Evolutionary conservation across 2,888 invertebrate species (phyloP), one percentile per base, ranked within the genome.

Genomic region (Spatulosminthurus flaviceps): DNA sequence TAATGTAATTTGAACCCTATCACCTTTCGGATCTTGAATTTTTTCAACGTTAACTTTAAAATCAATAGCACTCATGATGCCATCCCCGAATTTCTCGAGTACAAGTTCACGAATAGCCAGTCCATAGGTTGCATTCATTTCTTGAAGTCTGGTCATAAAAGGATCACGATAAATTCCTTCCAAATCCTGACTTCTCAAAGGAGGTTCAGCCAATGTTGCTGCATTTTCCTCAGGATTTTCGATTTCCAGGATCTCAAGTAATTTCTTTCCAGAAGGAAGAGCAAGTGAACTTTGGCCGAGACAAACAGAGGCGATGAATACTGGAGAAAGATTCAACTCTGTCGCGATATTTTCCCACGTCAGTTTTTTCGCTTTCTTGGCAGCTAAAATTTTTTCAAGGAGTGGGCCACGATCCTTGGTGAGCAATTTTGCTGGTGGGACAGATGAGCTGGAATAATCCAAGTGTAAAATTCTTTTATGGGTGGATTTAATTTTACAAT

Each of bases 41-140:
- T 80, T 83, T 21, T 84, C 83, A 24, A 84, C 81, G 26, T 83
- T 80, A 42, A 84, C 77, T 28, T 79, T 81, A 43, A 84, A 82
- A 70, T 83, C 82, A 78, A 84, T 83, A 4, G 84, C 84, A 64
- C 81, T 81, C 84, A 84, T 84, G 29, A 84, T 83, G n/a, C 84
- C 84, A 74, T 82, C 84, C 9, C 84, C 84, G 51, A 83, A 84
- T 70, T 83, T 82, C 67, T 84, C 84, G 42, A 83, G 82, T 22
- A 84, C 82, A 13, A 84, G 60, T 42, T 84, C 84, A 51, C 82
- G 82, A 19, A 84, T 77, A 11, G 82, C 71, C 1, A 81, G 72
- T 26, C 82, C 84, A 43, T 84, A 84, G n/a, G 80, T 81, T 0
- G 81, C 9, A 16, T 79, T 83, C n/a, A 83, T 77, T 74, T 84